Percentiles rank a stretch among this genome's conserved stretches.
Evolutionary conservation across 2,113 vertebrate species (phyloP).

Genomic region (Furnarius figulus): DNA sequence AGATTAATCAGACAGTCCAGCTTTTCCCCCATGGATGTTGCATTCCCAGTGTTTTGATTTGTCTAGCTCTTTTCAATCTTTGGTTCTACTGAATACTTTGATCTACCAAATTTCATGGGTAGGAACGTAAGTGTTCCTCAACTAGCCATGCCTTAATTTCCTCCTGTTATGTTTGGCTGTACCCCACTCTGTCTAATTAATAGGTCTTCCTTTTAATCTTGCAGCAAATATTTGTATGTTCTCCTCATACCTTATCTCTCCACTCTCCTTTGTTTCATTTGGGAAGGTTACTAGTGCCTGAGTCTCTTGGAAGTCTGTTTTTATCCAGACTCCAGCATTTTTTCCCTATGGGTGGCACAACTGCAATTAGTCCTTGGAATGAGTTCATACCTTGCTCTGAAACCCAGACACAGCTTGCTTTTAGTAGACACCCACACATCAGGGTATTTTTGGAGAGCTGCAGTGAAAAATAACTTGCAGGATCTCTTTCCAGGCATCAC

Average conservation of each 20-base stretch:
- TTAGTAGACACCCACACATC: constrained; percentile 44
- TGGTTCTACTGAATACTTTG: background rate
- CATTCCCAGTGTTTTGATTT: background rate
- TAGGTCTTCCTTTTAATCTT: background rate
- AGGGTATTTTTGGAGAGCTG: constrained; percentile 36
- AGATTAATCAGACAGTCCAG: background rate
- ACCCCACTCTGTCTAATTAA: background rate
- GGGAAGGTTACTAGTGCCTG: background rate
- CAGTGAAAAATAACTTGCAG: background rate
- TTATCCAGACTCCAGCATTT: background rate
- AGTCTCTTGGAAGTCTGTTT: background rate
- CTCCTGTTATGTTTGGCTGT: background rate
- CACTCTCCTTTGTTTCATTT: background rate
- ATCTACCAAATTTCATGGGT: background rate
- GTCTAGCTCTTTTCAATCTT: background rate
- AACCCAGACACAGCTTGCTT: constrained; percentile 21
- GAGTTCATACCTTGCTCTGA: constrained; percentile 31
- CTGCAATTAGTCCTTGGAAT: constrained; percentile 9
- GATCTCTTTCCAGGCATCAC: background rate
- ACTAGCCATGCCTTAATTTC: background rate
- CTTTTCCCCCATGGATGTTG: background rate
- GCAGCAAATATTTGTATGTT: background rate
- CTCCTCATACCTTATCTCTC: background rate
- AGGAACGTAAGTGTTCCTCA: background rate
- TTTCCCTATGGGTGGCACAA: background rate